Base-by-base conservation (phyloP, 2,888 invertebrate species). In the Globia sparganii region DNA sequence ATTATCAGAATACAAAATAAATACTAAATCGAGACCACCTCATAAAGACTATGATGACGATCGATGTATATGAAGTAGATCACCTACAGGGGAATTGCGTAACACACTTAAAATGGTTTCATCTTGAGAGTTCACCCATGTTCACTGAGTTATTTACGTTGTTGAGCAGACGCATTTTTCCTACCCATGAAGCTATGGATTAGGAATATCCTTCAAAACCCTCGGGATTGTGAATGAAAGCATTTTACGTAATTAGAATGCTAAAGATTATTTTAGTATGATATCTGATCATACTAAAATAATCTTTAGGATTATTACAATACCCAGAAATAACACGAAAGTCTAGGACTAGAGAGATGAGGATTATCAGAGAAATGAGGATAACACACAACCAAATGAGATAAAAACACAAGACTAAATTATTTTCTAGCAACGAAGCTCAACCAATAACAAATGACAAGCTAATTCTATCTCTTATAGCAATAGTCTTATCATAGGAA, bases 401-500 rank as follows among this genome's bases (percentile, higher is more conserved):
- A 31, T 58, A 70, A 56, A 65, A 61, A 31, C 61, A 62, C 31
- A 40, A 40, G 77, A 34, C 34, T 6, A 4, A 9, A 59, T 46
- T 66, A 81, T 68, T n/a, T 40, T 67, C 34, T 46, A 67, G 49
- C 25, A 67, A 58, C 1, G 62, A 34, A 62, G n/a, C 49, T 59
- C 28, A 21, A 67, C 37, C 40, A 80, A 85, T 75, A 85, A 75
- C 37, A 70, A 81, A 67, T 56, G 69, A 62, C 9, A 34, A 53
- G 49, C 15, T 37, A 46, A 67, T 65, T 43, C 61, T 76, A 68
- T 73, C 53, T 37, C 65, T 28, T 59, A 37, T 18, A 77, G 59
- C 34, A 74, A 58, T 71, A 68, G 40, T 31, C 46, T 77, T 84
- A 84, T 83, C 83, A 37, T 61, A 43, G n/a, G 4, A 71, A 62